Conservation (phyloP, 2,113 vertebrate species). For the Vombatus ursinus region DNA sequence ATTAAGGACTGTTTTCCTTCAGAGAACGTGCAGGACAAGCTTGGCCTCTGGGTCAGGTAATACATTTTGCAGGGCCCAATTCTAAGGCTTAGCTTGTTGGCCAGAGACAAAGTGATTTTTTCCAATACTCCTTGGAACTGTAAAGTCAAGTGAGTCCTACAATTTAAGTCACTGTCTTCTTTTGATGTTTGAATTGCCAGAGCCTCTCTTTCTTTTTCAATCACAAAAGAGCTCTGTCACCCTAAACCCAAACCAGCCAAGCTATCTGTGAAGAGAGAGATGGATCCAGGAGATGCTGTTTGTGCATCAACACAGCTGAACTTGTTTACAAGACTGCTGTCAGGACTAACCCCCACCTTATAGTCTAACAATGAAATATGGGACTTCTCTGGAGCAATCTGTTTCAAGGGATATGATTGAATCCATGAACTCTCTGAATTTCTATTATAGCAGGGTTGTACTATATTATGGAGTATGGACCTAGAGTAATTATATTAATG, state of each 20-base stretch:
- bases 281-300: neutral
- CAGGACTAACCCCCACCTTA: neutral
- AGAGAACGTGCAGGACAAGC: neutral
- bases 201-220: neutral
- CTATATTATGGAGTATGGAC: neutral
- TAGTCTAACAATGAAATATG: neutral
- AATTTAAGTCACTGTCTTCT: neutral
- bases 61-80: neutral
- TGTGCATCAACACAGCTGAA: neutral
- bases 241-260: neutral
- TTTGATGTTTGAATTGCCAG: neutral
- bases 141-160: neutral
- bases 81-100: neutral
- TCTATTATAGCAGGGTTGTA: neutral
- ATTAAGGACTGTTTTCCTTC: neutral
- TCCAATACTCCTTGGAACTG: neutral
- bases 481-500: neutral
- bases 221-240: neutral
- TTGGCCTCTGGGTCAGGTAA: neutral
- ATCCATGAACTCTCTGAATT: neutral
- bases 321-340: neutral
- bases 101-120: neutral
- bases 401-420: neutral
- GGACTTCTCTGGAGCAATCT: neutral
- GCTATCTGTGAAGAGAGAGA: neutral